phyloP scores from a whole-genome alignment of 2,888 invertebrate genomes.

The Hylaea fasciaria region DNA sequence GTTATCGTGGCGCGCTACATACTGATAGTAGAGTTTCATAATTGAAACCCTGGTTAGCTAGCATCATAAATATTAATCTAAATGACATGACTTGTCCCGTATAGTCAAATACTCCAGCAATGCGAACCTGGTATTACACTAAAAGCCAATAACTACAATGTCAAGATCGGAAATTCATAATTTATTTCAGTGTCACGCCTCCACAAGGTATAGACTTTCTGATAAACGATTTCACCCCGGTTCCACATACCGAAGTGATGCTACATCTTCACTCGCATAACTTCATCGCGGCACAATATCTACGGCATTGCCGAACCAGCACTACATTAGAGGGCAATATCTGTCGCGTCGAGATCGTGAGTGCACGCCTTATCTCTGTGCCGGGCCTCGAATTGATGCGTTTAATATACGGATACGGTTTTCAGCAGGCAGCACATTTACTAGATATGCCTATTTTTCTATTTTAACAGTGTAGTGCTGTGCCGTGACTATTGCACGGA shows the following conservation, averaged over 20 bases:
- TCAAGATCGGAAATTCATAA: too few species aligned
- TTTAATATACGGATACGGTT: conserved; percentile 75
- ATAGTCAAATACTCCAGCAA: too few species aligned
- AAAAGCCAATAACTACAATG: too few species aligned
- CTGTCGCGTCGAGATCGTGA: conserved; percentile 66
- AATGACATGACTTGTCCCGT: too few species aligned
- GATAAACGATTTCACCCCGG: background rate
- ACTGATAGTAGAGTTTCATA: too few species aligned
- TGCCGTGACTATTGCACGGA: too few species aligned
- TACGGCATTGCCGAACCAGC: conserved; percentile 60
- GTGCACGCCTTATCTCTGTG: conserved; percentile 72
- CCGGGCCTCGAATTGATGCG: conserved; percentile 72
- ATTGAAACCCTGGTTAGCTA: too few species aligned
- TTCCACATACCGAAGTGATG: conserved; percentile 10
- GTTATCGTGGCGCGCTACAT: too few species aligned
- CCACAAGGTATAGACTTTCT: background rate
- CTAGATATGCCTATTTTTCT: conserved; percentile 56
- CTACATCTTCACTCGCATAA: conserved; percentile 7
- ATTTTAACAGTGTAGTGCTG: too few species aligned
- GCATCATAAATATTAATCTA: too few species aligned
- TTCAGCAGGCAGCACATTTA: conserved; percentile 47
- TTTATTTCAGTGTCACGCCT: too few species aligned
- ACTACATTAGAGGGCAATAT: conserved; percentile 71
- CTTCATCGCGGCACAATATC: conserved; percentile 29
- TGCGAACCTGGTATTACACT: too few species aligned